Conservation (phyloP, 92 coral and sea anemone genomes). For the Actinernus sp. region DNA sequence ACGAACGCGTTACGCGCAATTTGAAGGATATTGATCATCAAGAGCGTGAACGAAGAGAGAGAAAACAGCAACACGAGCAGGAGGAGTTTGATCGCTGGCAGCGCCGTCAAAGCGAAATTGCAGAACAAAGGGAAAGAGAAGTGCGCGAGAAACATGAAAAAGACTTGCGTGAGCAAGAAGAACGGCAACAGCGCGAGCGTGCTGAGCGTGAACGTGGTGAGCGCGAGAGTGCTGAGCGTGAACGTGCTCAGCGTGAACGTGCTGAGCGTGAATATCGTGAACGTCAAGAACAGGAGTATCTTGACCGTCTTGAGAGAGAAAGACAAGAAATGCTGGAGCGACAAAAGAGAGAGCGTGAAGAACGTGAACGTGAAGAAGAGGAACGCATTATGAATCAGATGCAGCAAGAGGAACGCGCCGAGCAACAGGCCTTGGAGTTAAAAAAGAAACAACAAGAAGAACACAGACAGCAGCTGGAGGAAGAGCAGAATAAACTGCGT, state of each 20-base stretch:
- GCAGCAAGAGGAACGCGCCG: slow-evolving; percentile 48
- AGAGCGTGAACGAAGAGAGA: slow-evolving; percentile 71
- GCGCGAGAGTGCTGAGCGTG: slow-evolving; percentile 48
- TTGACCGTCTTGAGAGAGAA: slow-evolving; percentile 51
- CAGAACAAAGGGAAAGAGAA: slow-evolving; percentile 53
- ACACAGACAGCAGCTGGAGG: slow-evolving; percentile 42
- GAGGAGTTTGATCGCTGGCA: slow-evolving; percentile 86
- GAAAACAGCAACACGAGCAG: slow-evolving; percentile 14
- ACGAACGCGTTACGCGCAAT: slow-evolving; percentile 43
- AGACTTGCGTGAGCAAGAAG: slow-evolving; percentile 53
- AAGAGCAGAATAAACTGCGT: slow-evolving; percentile 36
- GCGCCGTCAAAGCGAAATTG: slow-evolving; percentile 50
- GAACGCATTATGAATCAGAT: slow-evolving; percentile 57
- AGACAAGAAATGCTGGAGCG: slow-evolving; percentile 50
- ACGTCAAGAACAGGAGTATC: slow-evolving; percentile 21
- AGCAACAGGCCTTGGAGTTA: slow-evolving; percentile 18
- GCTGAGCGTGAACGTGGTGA: slow-evolving; percentile 38
- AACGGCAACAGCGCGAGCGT: slow-evolving; percentile 61
- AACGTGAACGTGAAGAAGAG: slow-evolving; percentile 57
- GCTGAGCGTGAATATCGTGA: slow-evolving; percentile 41
- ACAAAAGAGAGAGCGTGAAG: slow-evolving; percentile 35
- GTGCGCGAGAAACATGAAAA: slow-evolving; percentile 35
- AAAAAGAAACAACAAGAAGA: slow-evolving; percentile 58
- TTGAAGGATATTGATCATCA: neutral
- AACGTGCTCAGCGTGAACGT: slow-evolving; percentile 50